Evolutionary conservation across 2,888 invertebrate genomes (phyloP).

Genomic region (Hyposoter didymator): DNA sequence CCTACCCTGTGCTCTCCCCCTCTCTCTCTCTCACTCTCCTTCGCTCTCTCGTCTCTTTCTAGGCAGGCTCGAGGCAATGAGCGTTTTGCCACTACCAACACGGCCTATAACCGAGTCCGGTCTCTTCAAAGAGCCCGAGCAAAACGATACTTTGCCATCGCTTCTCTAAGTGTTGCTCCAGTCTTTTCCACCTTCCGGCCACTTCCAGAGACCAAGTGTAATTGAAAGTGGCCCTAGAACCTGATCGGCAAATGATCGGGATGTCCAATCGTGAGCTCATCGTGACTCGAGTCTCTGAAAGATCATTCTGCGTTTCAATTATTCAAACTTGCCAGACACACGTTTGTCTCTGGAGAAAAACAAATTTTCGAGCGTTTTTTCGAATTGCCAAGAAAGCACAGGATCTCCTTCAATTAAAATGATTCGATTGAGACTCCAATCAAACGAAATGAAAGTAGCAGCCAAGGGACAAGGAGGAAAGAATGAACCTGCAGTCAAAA

Average conservation of each 20-base stretch:
- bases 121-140: slow-evolving; percentile 13
- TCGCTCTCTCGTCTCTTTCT: slow-evolving; percentile 30
- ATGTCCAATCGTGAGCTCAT: not conserved
- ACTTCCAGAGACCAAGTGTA: not conserved
- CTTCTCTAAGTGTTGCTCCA: not conserved
- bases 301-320: not conserved
- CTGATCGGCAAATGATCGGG: not conserved
- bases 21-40: slow-evolving; percentile 13
- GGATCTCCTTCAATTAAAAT: too few relatives aligned
- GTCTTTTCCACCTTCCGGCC: not conserved
- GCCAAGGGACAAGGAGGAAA: not conserved
- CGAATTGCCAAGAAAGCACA: not conserved
- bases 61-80: slow-evolving; percentile 29
- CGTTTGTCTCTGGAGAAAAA: not conserved
- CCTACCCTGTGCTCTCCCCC: slow-evolving; percentile 31
- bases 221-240: not conserved
- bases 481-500: slow-evolving; percentile 21
- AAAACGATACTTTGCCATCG: not conserved
- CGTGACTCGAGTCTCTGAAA: not conserved
- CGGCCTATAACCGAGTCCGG: slow-evolving; percentile 43
- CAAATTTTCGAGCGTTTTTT: not conserved
- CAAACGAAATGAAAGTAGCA: not conserved
- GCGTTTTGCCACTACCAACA: slow-evolving; percentile 54
- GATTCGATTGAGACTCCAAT: not conserved
- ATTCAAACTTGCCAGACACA: not conserved